Evolutionary conservation across 2,113 vertebrate species (phyloP).

Genomic region (Aviceda subcristata): DNA sequence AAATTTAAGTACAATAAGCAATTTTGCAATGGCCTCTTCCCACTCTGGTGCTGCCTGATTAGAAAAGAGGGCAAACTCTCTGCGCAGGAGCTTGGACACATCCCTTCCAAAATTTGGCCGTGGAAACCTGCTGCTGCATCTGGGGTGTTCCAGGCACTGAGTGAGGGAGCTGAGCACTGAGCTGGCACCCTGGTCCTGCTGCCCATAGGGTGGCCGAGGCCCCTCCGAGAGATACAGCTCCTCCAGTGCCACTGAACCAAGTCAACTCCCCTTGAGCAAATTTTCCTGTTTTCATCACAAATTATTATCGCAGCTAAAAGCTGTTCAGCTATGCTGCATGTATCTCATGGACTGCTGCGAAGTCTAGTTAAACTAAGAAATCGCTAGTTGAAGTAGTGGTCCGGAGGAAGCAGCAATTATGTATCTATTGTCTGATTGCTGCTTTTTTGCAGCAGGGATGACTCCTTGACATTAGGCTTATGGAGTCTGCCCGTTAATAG

Average conservation of each 20-base stretch:
- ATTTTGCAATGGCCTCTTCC: neutral
- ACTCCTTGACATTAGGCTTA: conserved; percentile 10
- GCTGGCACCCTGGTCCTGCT: neutral
- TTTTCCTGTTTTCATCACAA: neutral
- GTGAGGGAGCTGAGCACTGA: neutral
- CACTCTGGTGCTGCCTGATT: neutral
- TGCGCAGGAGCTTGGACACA: fast-evolving
- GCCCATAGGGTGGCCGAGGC: neutral
- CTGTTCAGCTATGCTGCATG: fast-evolving
- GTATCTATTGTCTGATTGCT: neutral
- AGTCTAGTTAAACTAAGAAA: neutral
- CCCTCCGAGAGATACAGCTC: neutral
- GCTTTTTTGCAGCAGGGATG: neutral
- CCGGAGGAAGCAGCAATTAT: neutral
- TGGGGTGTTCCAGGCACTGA: neutral
- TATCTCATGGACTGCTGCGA: neutral
- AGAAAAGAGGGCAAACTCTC: neutral
- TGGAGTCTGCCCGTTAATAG: conserved; percentile 42
- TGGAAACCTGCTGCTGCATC: neutral
- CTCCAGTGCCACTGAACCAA: neutral
- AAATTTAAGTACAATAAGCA: neutral
- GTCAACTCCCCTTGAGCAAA: neutral
- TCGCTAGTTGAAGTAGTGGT: neutral
- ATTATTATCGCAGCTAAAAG: neutral
- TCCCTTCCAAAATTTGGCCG: neutral